Conservation (phyloP, 53 echinoderm and acorn worm species). For the Apostichopus leukothele region DNA sequence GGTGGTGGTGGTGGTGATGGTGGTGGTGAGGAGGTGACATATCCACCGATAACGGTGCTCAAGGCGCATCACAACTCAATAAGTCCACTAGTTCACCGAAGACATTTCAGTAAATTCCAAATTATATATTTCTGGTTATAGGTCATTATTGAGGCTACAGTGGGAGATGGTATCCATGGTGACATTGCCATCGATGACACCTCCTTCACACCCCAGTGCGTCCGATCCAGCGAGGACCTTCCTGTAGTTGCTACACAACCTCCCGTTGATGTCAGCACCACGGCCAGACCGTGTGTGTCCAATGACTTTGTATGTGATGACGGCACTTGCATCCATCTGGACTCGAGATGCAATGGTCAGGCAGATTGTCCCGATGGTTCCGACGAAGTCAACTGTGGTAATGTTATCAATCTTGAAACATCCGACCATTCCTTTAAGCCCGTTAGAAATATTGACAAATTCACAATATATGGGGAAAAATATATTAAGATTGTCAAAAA, state of each 20-base stretch:
- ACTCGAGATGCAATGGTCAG: constrained; percentile 57
- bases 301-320: constrained; percentile 61
- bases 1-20: not conserved
- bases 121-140: constrained; percentile 11
- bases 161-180: constrained; percentile 67
- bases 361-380: constrained; percentile 59
- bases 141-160: constrained; percentile 81
- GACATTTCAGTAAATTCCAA: not conserved
- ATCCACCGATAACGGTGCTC: no score
- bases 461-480: no score
- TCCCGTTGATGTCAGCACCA: constrained; percentile 38
- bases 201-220: constrained; percentile 66
- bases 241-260: constrained; percentile 60
- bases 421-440: no score
- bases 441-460: no score
- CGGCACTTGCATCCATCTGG: constrained; percentile 52
- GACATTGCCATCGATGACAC: constrained; percentile 86
- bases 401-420: not conserved
- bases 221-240: constrained; percentile 26
- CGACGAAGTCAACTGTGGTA: constrained; percentile 80
- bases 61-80: no score
- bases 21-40: not conserved
- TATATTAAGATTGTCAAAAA: no score
- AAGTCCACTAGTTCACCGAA: no score
- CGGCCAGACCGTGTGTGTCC: constrained; percentile 32